These are phyloP conservation scores for Chydorus sphaericus DNA, from an alignment of 2,888 invertebrate genomes.

Conservation along the genomic window DNA sequence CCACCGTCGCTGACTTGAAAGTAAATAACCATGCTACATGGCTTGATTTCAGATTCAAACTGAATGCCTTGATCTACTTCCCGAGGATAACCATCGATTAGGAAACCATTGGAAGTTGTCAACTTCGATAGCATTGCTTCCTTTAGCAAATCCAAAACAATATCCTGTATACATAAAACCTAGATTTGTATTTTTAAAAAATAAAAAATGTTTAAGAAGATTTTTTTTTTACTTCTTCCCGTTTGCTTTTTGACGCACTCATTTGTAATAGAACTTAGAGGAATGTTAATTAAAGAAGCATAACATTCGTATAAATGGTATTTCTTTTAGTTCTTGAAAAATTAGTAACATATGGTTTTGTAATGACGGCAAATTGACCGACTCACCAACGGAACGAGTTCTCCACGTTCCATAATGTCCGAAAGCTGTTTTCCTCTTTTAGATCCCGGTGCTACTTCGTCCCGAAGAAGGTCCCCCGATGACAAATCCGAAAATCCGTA, in stretches of 20 bases:
- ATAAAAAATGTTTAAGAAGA: no score
- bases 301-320: no score
- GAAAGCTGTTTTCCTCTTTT: slow-evolving; percentile 66
- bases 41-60: slow-evolving; percentile 46
- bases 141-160: slow-evolving; percentile 69
- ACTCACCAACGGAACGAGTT: slow-evolving; percentile 59
- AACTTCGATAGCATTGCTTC: slow-evolving; percentile 57
- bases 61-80: slow-evolving; percentile 71
- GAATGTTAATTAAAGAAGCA: no score
- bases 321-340: no score
- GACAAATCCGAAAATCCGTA: slow-evolving; percentile 93
- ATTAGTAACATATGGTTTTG: no score
- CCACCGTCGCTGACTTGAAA: slow-evolving; percentile 69
- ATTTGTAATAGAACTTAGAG: no score
- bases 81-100: slow-evolving; percentile 86
- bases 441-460: slow-evolving; percentile 78
- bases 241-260: no score
- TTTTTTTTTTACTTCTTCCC: no score
- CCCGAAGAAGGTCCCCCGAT: slow-evolving; percentile 80
- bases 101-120: slow-evolving; percentile 56
- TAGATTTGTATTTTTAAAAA: no score
- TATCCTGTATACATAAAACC: slow-evolving; percentile 54
- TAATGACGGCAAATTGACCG: slow-evolving; percentile 7
- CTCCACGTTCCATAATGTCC: slow-evolving; percentile 74
- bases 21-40: slow-evolving; percentile 54